Percentiles rank a stretch among this genome's conserved stretches.
Conservation (phyloP, 1,140 invertebrate genomes). For the Diploscapter pachys region DNA sequence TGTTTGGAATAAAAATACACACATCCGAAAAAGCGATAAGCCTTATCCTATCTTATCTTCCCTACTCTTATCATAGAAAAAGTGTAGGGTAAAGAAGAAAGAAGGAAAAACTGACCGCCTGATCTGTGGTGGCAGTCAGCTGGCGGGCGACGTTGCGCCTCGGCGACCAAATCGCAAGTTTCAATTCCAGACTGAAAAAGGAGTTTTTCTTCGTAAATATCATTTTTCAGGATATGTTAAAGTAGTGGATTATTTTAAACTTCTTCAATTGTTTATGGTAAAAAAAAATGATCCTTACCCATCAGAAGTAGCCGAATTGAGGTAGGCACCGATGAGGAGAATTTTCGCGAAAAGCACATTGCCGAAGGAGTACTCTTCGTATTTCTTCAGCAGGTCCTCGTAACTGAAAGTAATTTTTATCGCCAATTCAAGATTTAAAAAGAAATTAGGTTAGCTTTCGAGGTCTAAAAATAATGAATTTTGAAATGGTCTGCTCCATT, state of each 20-base stretch:
- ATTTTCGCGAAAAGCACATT: constrained; percentile 29
- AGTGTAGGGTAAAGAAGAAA: neutral
- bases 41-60: too few relatives aligned
- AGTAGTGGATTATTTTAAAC: neutral
- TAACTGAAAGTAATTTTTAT: constrained; percentile 19
- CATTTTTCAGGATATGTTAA: neutral
- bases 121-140: constrained; percentile 27
- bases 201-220: neutral
- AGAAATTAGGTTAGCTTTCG: too few relatives aligned
- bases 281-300: constrained; percentile 8
- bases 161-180: constrained; percentile 40
- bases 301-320: constrained; percentile 28
- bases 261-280: neutral
- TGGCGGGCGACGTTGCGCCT: constrained; percentile 39
- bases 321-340: constrained; percentile 38
- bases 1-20: too few relatives aligned
- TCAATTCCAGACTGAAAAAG: constrained; percentile 18
- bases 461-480: too few relatives aligned
- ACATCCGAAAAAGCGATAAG: too few relatives aligned
- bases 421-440: too few relatives aligned
- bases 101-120: constrained; percentile 20
- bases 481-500: too few relatives aligned
- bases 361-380: constrained; percentile 41
- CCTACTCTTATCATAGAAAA: too few relatives aligned
- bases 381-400: constrained; percentile 34